These are phyloP conservation scores for Drosophila sucinea DNA, from an alignment of 1,140 invertebrate species.

Conservation along the genomic window DNA sequence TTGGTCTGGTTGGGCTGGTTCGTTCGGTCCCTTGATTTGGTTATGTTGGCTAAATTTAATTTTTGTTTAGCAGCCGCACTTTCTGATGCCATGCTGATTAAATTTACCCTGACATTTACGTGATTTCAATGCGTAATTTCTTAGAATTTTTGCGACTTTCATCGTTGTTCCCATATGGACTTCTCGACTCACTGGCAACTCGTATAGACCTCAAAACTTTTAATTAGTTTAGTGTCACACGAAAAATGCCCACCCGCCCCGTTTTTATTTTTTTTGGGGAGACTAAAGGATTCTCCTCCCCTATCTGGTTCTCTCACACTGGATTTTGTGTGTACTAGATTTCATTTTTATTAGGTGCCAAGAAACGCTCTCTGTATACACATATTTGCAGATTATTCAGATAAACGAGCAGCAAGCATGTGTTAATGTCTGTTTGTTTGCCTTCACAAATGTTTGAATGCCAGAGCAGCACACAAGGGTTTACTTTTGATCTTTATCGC, in stretches of 20 bases:
- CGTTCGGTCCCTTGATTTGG: conserved; percentile 59
- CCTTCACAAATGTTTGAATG: conserved; percentile 49
- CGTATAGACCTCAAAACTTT: conserved; percentile 49
- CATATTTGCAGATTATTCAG: conserved; percentile 32
- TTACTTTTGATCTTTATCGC: conserved; percentile 42
- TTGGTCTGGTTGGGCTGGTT: conserved; percentile 12
- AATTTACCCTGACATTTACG: conserved; percentile 74
- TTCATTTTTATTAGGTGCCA: conserved; percentile 43
- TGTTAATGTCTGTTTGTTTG: conserved; percentile 64
- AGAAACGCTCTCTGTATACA: conserved; percentile 31
- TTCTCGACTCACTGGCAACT: neutral
- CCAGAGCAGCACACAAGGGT: conserved; percentile 27
- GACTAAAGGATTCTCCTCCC: neutral
- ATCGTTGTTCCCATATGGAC: conserved; percentile 49
- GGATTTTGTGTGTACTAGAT: neutral
- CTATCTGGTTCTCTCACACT: neutral
- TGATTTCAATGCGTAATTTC: conserved; percentile 80
- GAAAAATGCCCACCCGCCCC: conserved; percentile 26
- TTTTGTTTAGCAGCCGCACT: conserved; percentile 70
- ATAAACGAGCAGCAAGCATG: conserved; percentile 42
- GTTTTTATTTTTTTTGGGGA: neutral
- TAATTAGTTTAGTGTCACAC: conserved; percentile 75
- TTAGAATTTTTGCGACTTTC: conserved; percentile 37
- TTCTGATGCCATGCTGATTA: conserved; percentile 65
- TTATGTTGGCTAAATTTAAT: conserved; percentile 79